These are phyloP conservation scores for Thera obeliscata DNA, from an alignment of 2,888 invertebrate genomes.

Conservation along the genomic window DNA sequence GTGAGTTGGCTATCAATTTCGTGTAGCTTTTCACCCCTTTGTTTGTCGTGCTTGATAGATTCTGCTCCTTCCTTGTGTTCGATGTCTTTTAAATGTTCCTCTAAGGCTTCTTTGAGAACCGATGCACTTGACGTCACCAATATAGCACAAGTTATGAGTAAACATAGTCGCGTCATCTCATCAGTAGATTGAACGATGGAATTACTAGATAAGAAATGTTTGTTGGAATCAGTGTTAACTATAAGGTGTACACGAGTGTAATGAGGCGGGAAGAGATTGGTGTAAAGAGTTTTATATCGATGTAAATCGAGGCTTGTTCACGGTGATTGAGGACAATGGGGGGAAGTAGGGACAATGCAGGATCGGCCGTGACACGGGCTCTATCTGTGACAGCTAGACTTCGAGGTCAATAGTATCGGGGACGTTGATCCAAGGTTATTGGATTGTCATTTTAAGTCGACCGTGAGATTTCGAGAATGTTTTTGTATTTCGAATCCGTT, in stretches of 20 bases:
- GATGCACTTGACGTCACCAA: constrained; percentile 65
- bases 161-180: constrained; percentile 67
- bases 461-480: neutral
- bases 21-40: constrained; percentile 76
- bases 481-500: neutral
- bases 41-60: constrained; percentile 72
- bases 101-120: constrained; percentile 72
- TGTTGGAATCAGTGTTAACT: constrained; percentile 47
- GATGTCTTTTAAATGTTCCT: constrained; percentile 78
- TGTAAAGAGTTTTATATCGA: constrained; percentile 76
- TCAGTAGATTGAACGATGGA: constrained; percentile 32
- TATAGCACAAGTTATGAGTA: constrained; percentile 57
- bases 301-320: constrained; percentile 70
- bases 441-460: constrained; percentile 35
- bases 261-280: constrained; percentile 60
- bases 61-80: constrained; percentile 73
- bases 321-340: constrained; percentile 79
- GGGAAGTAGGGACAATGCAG: constrained; percentile 69
- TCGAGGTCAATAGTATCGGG: constrained; percentile 71
- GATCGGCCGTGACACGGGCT: constrained; percentile 70
- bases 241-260: constrained; percentile 52
- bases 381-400: constrained; percentile 31
- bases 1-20: constrained; percentile 71
- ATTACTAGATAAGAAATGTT: neutral
- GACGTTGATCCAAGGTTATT: constrained; percentile 62